Evolutionary conservation across 2,888 invertebrate genomes (phyloP).

Genomic region (Agriopis leucophaearia): DNA sequence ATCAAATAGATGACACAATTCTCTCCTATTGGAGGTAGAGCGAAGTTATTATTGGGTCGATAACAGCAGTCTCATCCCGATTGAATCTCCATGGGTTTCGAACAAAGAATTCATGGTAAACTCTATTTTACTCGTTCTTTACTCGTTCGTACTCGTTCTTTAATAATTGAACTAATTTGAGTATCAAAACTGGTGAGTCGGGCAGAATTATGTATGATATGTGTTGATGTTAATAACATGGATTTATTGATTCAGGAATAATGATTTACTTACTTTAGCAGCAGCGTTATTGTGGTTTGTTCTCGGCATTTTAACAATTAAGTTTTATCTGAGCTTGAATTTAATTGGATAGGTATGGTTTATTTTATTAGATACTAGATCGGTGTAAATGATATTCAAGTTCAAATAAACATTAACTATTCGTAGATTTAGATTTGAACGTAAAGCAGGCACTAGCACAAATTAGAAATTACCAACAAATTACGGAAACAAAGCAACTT

Average conservation of each 20-base stretch:
- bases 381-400: no score
- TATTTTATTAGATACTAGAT: no score
- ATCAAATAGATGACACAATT: neutral
- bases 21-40: neutral
- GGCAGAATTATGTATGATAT: neutral
- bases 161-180: neutral
- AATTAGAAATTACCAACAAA: no score
- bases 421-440: no score
- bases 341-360: neutral
- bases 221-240: neutral
- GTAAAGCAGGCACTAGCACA: no score
- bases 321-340: neutral
- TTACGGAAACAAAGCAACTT: no score
- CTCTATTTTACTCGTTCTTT: no score
- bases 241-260: no score
- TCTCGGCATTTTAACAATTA: conserved; percentile 12
- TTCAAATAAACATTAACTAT: no score
- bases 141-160: no score
- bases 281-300: conserved; percentile 55
- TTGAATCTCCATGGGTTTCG: neutral
- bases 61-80: neutral
- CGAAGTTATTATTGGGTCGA: neutral
- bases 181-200: neutral
- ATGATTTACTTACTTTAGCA: conserved; percentile 55
- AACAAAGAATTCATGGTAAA: no score